phyloP scores from a whole-genome alignment of 2,797 vertebrate genomes.

The Microhierax caerulescens region DNA sequence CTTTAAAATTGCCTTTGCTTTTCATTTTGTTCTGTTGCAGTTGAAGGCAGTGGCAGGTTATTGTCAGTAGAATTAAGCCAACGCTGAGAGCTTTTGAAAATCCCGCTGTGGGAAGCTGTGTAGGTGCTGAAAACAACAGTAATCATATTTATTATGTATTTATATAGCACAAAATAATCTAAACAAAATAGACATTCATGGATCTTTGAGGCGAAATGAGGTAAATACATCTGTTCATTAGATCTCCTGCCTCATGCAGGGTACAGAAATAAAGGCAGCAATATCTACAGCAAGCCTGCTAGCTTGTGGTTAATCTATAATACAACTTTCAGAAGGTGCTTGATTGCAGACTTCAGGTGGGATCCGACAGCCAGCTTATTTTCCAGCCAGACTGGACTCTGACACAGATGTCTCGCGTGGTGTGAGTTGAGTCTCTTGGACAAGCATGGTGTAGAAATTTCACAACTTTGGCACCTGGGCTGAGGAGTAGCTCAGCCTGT shows the following conservation, averaged over 20 bases:
- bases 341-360: background rate
- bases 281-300: background rate
- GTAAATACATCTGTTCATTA: background rate
- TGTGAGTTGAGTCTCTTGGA: background rate
- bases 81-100: background rate
- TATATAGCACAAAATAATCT: background rate
- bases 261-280: background rate
- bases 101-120: background rate
- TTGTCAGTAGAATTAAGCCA: background rate
- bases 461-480: background rate
- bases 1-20: background rate
- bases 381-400: background rate
- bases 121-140: background rate
- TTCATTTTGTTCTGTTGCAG: background rate
- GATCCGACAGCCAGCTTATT: background rate
- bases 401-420: rapidly evolving
- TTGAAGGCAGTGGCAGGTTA: background rate
- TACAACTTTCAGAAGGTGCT: background rate
- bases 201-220: background rate
- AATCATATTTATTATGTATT: background rate
- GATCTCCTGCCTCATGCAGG: background rate
- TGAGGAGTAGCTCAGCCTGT: background rate
- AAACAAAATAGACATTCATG: background rate
- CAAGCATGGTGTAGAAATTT: background rate
- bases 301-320: background rate